Percentiles rank a stretch among this genome's conserved stretches.
Evolutionary conservation across 1,140 invertebrate species (phyloP).

Genomic region (Branchinecta lindahli): DNA sequence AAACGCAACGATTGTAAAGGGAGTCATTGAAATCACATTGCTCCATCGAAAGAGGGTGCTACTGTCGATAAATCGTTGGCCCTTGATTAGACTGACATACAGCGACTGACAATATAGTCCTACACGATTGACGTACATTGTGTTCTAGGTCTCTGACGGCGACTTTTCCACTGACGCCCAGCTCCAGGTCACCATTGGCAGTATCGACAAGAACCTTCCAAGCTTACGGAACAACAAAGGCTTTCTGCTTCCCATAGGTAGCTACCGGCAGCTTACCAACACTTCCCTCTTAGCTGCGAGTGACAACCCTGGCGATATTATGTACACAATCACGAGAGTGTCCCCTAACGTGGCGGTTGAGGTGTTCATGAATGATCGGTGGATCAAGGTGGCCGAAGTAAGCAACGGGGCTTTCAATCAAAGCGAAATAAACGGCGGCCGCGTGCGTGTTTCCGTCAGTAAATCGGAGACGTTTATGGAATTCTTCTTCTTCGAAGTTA

Average conservation of each 20-base stretch:
- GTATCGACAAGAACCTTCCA: neutral
- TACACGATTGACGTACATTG: neutral
- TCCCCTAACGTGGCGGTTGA: neutral
- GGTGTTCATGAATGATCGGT: neutral
- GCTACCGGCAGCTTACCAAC: neutral
- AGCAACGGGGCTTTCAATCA: neutral
- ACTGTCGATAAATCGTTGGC: too few species aligned
- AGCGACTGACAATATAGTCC: too few species aligned
- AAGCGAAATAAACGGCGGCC: neutral
- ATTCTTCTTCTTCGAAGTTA: conserved; percentile 2
- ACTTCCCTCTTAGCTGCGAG: neutral
- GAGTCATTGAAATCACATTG: too few species aligned
- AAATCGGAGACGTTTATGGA: neutral
- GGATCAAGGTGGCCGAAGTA: neutral
- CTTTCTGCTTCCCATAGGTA: neutral
- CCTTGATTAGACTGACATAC: too few species aligned
- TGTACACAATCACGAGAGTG: neutral
- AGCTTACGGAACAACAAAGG: neutral
- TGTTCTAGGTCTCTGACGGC: neutral
- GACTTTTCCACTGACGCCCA: neutral
- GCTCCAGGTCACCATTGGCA: neutral
- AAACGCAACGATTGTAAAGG: too few species aligned
- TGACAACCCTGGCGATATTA: neutral
- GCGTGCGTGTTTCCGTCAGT: neutral
- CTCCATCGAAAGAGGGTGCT: too few species aligned